phyloP scores from a whole-genome alignment of 2,888 invertebrate genomes.

The Darwinula stevensoni region DNA sequence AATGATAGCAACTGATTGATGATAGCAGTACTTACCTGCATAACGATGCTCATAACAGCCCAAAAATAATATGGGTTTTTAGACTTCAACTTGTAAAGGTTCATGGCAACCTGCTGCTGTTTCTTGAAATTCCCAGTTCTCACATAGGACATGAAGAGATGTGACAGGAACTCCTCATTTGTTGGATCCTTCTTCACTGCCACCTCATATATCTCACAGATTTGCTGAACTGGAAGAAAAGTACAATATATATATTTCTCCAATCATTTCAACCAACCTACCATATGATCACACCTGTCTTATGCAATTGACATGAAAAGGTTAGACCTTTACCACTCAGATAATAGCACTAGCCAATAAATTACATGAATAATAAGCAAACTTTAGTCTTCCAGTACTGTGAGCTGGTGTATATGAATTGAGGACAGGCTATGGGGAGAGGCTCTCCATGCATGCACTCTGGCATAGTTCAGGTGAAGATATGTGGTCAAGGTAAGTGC shows the following conservation, averaged over 20 bases:
- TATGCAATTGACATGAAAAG: neutral
- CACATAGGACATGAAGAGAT: conserved; percentile 86
- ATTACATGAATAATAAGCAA: too few species aligned
- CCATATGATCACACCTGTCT: neutral
- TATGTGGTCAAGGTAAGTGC: too few species aligned
- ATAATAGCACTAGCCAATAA: too few species aligned
- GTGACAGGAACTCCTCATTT: conserved; percentile 72
- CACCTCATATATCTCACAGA: conserved; percentile 61
- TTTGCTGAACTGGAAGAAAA: conserved; percentile 38
- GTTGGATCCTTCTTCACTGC: conserved; percentile 55
- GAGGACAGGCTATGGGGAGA: too few species aligned
- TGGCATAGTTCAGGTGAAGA: too few species aligned
- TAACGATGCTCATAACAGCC: conserved; percentile 85
- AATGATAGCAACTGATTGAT: neutral
- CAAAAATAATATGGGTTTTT: conserved; percentile 94
- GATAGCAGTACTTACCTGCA: conserved; percentile 32
- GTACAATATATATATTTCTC: neutral
- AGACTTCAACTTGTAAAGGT: conserved; percentile 60
- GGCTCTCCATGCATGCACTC: too few species aligned
- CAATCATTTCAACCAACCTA: neutral
- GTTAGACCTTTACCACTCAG: too few species aligned
- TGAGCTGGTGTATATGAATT: too few species aligned
- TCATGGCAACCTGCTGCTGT: conserved; percentile 66
- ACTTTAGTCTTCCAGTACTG: too few species aligned
- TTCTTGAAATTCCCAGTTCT: conserved; percentile 60